A percentile compares a stretch with the other conserved stretches of the same genome.
These are phyloP conservation scores for Cyprinus carpio DNA, from an alignment of 2,113 vertebrate genomes.

Conservation along the genomic window DNA sequence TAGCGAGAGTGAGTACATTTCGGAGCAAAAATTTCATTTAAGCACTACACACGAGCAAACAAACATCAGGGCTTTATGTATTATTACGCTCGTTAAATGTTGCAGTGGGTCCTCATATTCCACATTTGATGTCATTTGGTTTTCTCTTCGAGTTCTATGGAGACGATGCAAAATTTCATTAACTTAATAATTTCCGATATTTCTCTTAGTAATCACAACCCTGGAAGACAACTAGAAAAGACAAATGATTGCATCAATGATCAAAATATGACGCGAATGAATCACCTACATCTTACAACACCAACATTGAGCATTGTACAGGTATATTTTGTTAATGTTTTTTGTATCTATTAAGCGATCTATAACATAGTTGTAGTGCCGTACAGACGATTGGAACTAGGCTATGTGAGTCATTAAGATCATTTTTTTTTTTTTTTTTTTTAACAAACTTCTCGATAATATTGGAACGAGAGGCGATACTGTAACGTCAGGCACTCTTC, in stretches of 20 bases:
- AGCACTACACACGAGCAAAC: not conserved
- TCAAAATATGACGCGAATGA: not conserved
- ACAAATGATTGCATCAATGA: not conserved
- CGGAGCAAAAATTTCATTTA: not conserved
- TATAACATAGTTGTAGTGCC: not conserved
- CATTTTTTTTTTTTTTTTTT: not conserved
- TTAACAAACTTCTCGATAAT: not conserved
- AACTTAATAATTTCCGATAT: slow-evolving; percentile 2
- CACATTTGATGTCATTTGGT: not conserved
- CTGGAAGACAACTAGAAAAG: not conserved
- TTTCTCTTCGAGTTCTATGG: slow-evolving; percentile 5
- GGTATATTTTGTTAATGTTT: not conserved
- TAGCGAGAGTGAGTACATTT: too few species aligned
- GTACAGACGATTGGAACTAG: not conserved
- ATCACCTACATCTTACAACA: not conserved
- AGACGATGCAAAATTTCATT: not conserved
- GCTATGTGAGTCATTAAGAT: not conserved
- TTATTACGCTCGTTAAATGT: slow-evolving; percentile 3
- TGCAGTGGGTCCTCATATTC: not conserved
- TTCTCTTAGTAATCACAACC: not conserved
- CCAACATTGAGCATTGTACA: not conserved
- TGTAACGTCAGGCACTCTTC: not conserved
- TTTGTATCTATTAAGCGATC: not conserved
- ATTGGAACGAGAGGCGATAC: not conserved
- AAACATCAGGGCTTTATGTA: too few species aligned